Base-by-base conservation (phyloP, 2,113 vertebrate genomes). In the Toxotes chatareus region DNA sequence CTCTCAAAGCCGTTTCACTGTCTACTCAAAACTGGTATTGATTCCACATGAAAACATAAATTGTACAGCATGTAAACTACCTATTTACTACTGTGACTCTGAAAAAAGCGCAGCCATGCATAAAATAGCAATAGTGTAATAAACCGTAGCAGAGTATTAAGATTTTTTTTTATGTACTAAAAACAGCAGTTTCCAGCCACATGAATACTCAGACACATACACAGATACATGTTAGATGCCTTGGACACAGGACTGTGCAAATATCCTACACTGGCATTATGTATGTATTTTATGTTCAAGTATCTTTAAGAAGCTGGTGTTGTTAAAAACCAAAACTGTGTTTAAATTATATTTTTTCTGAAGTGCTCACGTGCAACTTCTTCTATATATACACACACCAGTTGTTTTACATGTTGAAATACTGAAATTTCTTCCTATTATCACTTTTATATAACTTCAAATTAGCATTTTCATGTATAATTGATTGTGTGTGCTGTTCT, bases 161-260 rank as follows among this genome's bases (percentile, higher is more conserved):
- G 5, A 31, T 69, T 32, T 31, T 32, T 38, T 66, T 38, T 66
- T 31, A 60, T 73, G 34, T 44, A 44, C 9, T 9, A 51, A 53
- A 27, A 40, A 42, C 7, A 19, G 14, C 6, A 34, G 9, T 55
- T 78, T n/a, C n/a, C n/a, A n/a, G n/a, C 13, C 34, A 59, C 40
- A 46, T 66, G 7, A 47, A 4, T 19, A 66, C 7, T 47, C 44
- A 47, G 5, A 65, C 23, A 46, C 36, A 31, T 14, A 71, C 38
- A 71, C n/a, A 34, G 5, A 55, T 1, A 40, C 11, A 60, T 49
- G 40, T 32, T 36, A 34, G 73, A 73, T 74, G 57, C 62, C 62
- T 83, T 68, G 51, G 61, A 64, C 53, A 86, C 44, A 60, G n/a
- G 31, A 79, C 76, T 80, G 63, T 71, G 66, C 38, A 66, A 51